Base-by-base conservation (phyloP, 2,797 vertebrate species). In the Sebastiscus tertius region DNA sequence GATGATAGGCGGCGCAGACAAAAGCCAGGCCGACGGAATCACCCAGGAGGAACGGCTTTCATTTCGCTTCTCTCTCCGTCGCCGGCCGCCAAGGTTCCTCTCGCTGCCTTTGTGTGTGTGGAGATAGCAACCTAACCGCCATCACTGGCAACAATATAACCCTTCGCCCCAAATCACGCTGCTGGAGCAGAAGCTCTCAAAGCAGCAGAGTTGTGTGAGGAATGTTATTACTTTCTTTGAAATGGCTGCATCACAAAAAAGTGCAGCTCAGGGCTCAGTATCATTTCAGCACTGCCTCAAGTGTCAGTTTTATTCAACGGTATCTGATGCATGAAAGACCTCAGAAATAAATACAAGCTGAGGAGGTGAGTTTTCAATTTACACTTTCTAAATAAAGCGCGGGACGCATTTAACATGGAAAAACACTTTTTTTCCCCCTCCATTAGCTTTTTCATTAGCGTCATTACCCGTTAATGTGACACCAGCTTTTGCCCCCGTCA, bases 41-140 rank as follows among this genome's bases (percentile, higher is more conserved):
- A 90, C 87, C 87, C 88, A 86, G 72, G 87, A 88, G 92, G 92
- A 94, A 94, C 93, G 65, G 91, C 90, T 93, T 93, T 92, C 82
- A 92, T 93, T 91, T 84, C 75, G 74, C 72, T 82, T 82, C 58
- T 46, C 42, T 46, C 75, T 79, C 77, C 69, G 72, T 62, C 70
- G 84, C 88, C 8, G 27, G 84, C 67, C 56, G 36, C 88, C 88
- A 86, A 85, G 84, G 69, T 82, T 86, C 64, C 84, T 83, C 80
- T 84, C 16, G 4, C 65, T 22, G 80, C 80, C 65, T 89, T 88
- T 93, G 89, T 92, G 81, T 14, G 54, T n/a, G 52, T 5, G 69
- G 82, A 85, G 88, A 91, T 86, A 83, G 82, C 73, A 39, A 75
- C 77, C 79, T 27, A 55, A 72, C 72, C 20, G 4, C 59, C 55